Conservation (phyloP, 2,888 invertebrate genomes). For the Escarpia spicata region DNA sequence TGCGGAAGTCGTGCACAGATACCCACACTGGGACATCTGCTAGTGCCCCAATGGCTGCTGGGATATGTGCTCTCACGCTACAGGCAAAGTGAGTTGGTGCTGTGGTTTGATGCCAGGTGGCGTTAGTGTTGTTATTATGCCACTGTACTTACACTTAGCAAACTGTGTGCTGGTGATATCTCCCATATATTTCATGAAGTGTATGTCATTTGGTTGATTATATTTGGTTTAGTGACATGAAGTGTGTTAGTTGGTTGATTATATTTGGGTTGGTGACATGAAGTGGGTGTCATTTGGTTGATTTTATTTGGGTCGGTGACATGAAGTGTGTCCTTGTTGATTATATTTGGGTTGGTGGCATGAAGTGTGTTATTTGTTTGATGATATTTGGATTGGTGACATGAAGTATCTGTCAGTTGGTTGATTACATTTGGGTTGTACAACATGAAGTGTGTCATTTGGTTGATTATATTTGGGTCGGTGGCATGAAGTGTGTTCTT, state of each 20-base stretch:
- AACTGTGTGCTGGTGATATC: no score
- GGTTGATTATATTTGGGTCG: no score
- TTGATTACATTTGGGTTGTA: neutral
- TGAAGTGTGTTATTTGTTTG: no score
- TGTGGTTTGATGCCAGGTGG: neutral
- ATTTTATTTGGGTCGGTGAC: no score
- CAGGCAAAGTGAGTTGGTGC: conserved; percentile 65
- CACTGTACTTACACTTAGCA: neutral
- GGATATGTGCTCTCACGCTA: conserved; percentile 68
- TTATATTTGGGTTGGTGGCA: no score
- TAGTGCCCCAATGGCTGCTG: conserved; percentile 70
- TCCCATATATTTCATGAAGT: no score
- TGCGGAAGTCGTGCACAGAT: conserved; percentile 87
- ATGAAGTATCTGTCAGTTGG: no score
- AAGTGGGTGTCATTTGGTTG: conserved; percentile 14
- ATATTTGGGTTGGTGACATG: neutral
- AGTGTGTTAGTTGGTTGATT: neutral
- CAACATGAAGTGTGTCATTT: no score
- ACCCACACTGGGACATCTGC: conserved; percentile 72
- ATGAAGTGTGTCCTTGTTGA: no score
- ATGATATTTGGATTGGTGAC: neutral
- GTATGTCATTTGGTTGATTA: no score
- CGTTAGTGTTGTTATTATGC: neutral
- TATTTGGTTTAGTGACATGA: no score
- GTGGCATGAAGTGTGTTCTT: no score